phyloP scores from a whole-genome alignment of 2,888 invertebrate species.

The Orchesellides sinensis region DNA sequence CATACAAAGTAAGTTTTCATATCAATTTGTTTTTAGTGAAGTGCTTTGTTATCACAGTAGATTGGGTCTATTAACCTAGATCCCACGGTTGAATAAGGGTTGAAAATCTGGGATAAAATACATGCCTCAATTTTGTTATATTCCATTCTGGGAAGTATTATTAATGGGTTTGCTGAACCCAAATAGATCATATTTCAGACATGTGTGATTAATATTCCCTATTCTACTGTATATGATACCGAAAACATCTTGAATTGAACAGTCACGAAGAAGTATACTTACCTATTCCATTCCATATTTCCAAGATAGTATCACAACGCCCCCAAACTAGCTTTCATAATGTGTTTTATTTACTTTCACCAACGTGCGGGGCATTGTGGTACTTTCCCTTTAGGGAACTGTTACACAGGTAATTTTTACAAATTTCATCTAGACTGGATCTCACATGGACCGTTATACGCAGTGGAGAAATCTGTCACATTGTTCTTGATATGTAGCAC shows the following conservation, averaged over 20 bases:
- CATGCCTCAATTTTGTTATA: too few species aligned
- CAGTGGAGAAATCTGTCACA: constrained; percentile 5
- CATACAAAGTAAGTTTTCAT: constrained; percentile 31
- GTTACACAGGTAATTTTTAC: background rate
- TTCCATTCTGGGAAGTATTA: too few species aligned
- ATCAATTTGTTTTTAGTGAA: constrained; percentile 9
- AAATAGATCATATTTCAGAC: too few species aligned
- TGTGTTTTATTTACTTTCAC: too few species aligned
- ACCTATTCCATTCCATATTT: too few species aligned
- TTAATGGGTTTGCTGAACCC: too few species aligned
- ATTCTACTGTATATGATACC: too few species aligned
- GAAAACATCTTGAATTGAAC: too few species aligned
- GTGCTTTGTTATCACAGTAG: constrained; percentile 21
- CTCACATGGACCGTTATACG: background rate
- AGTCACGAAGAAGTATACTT: too few species aligned
- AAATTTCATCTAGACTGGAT: constrained; percentile 20
- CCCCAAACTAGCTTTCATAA: too few species aligned
- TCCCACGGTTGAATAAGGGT: constrained; percentile 45
- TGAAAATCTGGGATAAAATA: background rate
- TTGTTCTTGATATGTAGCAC: constrained; percentile 15
- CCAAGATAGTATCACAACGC: too few species aligned
- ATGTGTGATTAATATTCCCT: too few species aligned
- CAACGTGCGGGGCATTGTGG: background rate
- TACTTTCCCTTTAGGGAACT: background rate
- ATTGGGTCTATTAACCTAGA: constrained; percentile 50